A percentile compares a stretch with the other conserved stretches of the same genome.
These are phyloP conservation scores for Drosophila aldrichi DNA, from an alignment of 2,888 invertebrate species.

Conservation along the genomic window DNA sequence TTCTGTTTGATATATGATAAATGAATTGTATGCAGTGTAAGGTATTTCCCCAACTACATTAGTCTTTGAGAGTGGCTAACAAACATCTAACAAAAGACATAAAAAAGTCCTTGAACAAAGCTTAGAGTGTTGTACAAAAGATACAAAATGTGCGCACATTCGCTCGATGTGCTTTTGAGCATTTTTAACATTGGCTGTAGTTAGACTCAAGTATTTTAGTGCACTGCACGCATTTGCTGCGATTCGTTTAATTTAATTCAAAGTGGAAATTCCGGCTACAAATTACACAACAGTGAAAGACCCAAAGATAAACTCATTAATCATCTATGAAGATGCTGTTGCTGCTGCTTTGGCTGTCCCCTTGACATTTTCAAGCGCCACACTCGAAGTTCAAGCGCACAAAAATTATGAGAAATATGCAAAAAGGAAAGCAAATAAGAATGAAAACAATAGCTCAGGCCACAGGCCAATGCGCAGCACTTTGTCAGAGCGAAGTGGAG, in stretches of 20 bases:
- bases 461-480: conserved; percentile 20
- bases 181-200: not conserved
- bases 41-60: too few relatives aligned
- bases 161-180: not conserved
- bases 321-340: conserved; percentile 27
- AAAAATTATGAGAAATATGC: conserved; percentile 58
- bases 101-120: not conserved
- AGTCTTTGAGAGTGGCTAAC: not conserved
- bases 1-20: not conserved
- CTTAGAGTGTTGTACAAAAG: not conserved
- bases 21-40: too few relatives aligned
- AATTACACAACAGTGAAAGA: conserved; percentile 29
- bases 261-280: conserved; percentile 28
- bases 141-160: conserved; percentile 5
- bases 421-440: conserved; percentile 13
- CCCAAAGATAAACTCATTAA: conserved; percentile 52
- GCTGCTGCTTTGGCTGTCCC: conserved; percentile 12
- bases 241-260: conserved; percentile 34
- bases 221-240: conserved; percentile 22
- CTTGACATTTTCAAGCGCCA: conserved; percentile 51
- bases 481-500: conserved; percentile 28
- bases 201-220: conserved; percentile 6
- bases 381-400: conserved; percentile 47
- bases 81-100: not conserved
- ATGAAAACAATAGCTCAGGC: conserved; percentile 24